Evolutionary conservation across 1,140 invertebrate genomes (phyloP).

Genomic region (Micrasema longulum): DNA sequence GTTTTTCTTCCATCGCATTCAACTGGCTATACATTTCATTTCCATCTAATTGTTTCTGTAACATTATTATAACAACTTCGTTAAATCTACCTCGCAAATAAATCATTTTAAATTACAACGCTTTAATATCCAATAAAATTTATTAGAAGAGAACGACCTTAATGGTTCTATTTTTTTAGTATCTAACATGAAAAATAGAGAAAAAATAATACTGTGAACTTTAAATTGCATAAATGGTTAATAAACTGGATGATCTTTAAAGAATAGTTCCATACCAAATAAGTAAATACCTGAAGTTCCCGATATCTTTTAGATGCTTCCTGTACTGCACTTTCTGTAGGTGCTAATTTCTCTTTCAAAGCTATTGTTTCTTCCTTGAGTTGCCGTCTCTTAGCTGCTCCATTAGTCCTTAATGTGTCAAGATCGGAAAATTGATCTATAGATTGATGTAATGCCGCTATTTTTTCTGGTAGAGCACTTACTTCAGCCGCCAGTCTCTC

Average conservation of each 20-base stretch:
- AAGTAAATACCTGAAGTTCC: slow-evolving; percentile 61
- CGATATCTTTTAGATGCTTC: slow-evolving; percentile 61
- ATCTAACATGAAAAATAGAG: no score
- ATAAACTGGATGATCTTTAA: no score
- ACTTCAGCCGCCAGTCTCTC: slow-evolving; percentile 64
- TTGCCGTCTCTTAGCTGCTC: slow-evolving; percentile 55
- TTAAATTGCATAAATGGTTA: no score
- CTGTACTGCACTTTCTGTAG: slow-evolving; percentile 60
- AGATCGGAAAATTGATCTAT: slow-evolving; percentile 64
- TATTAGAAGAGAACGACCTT: no score
- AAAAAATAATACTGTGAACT: no score
- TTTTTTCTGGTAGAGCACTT: slow-evolving; percentile 65
- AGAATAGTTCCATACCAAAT: no score
- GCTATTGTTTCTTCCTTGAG: slow-evolving; percentile 58
- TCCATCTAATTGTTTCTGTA: slow-evolving; percentile 72
- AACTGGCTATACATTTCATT: slow-evolving; percentile 78
- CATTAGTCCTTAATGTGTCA: slow-evolving; percentile 64
- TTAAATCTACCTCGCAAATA: no score
- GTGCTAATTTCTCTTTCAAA: slow-evolving; percentile 59
- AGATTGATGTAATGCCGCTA: slow-evolving; percentile 64
- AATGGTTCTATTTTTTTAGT: no score
- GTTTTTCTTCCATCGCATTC: slow-evolving; percentile 74
- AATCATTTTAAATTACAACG: no score
- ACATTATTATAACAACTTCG: no score
- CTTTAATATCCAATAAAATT: no score